Conservation (phyloP, 1,140 invertebrate genomes). For the Aradophagus sp. region DNA sequence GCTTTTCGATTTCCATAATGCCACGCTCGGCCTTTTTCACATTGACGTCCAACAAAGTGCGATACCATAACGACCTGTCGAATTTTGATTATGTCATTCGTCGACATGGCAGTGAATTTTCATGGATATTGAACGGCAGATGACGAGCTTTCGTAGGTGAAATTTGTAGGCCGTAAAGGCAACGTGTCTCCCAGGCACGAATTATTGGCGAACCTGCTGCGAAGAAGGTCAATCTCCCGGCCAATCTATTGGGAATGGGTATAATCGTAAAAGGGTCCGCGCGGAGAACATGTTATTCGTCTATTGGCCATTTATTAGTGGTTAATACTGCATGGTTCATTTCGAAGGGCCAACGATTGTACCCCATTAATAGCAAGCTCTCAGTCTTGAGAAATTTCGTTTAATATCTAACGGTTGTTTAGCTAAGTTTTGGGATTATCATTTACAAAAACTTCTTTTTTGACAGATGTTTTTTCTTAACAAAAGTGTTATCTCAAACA, state of each 20-base stretch:
- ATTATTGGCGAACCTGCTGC: slow-evolving; percentile 27
- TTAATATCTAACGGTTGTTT: too few species aligned
- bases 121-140: slow-evolving; percentile 17
- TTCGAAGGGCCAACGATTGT: too few species aligned
- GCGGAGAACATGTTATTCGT: too few species aligned
- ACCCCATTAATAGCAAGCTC: too few species aligned
- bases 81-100: slow-evolving; percentile 27
- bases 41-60: slow-evolving; percentile 1
- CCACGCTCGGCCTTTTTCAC: slow-evolving; percentile 16
- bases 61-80: slow-evolving; percentile 8
- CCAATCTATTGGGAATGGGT: not conserved
- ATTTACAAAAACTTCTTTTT: too few species aligned
- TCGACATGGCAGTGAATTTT: slow-evolving; percentile 16
- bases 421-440: too few species aligned
- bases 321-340: too few species aligned
- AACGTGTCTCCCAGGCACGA: slow-evolving; percentile 3
- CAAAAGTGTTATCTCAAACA: too few species aligned
- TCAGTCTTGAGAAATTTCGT: too few species aligned
- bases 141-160: slow-evolving; percentile 21
- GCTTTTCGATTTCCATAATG: slow-evolving; percentile 47
- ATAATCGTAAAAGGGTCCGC: slow-evolving; percentile 9
- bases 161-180: slow-evolving; percentile 12
- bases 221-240: not conserved
- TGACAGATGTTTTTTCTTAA: too few species aligned
- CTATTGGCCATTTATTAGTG: too few species aligned